Percentiles rank a stretch among this genome's conserved stretches.
Evolutionary conservation across 2,113 vertebrate species (phyloP).

Genomic region (Halichoeres trimaculatus): DNA sequence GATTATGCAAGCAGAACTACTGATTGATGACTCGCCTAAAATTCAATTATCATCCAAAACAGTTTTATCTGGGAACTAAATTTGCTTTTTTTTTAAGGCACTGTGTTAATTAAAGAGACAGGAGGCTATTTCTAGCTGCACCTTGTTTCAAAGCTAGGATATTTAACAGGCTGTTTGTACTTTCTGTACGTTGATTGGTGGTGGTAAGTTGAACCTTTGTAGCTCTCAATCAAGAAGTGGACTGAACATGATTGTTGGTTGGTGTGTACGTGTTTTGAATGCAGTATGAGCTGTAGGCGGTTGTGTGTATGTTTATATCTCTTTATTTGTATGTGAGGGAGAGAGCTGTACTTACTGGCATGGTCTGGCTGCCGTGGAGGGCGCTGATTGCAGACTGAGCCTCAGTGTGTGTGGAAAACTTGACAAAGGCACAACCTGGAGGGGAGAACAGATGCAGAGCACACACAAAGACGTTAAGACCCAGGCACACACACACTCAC

Average conservation of each 20-base stretch:
- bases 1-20: conserved; percentile 74
- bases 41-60: conserved; percentile 75
- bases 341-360: conserved; percentile 91
- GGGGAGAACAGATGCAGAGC: conserved; percentile 54
- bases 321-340: not conserved
- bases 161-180: conserved; percentile 40
- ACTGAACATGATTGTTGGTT: not conserved
- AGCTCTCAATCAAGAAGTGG: conserved; percentile 11
- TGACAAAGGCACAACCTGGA: conserved; percentile 98
- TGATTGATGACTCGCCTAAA: conserved; percentile 76
- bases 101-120: conserved; percentile 68
- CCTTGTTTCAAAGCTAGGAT: conserved; percentile 42
- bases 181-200: conserved; percentile 38
- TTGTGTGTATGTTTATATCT: not conserved
- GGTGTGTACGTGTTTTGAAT: conserved; percentile 15
- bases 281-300: not conserved
- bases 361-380: conserved; percentile 98
- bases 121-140: conserved; percentile 43
- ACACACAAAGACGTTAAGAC: conserved; percentile 19
- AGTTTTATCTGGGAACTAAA: conserved; percentile 73
- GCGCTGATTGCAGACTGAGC: conserved; percentile 98
- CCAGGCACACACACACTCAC: conserved; percentile 17
- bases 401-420: conserved; percentile 98
- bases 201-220: conserved; percentile 8
- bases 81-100: conserved; percentile 54